Base-by-base conservation (phyloP, 2,113 vertebrate genomes). In the Ophthalmolycus amberensis region DNA sequence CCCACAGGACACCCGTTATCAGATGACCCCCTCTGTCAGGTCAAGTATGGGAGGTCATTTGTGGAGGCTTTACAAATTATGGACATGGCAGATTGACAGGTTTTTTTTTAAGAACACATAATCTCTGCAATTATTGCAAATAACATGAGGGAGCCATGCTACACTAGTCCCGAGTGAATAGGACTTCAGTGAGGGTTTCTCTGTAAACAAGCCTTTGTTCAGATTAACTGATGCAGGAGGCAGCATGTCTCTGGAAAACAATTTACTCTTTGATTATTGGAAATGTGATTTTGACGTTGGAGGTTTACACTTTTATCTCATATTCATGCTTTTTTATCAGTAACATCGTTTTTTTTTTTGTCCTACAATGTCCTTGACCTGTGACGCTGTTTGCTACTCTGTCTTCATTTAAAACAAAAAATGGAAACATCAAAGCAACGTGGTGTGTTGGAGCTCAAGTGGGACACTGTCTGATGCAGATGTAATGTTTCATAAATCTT, bases 401-500 rank as follows among this genome's bases (percentile, higher is more conserved):
- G n/a, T 18, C 2, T 34, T 9, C 34, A 40, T 58, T 40, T 37
- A 0, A 54, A 54, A 14, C 7, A 8, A 22, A 9, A 52, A 34
- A 2, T 9, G 10, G 8, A 52, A 14, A 58, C 54, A 27, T 6
- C n/a, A 68, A 72, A 16, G 11, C 16, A 34, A 14, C 0, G 1
- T 11, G n/a, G 54, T 5, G 60, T 4, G 18, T 25, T 59, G 14
- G 11, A 52, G 27, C 29, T 63, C 73, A 84, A 72, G 82, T 52
- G 59, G 69, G 34, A 77, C 67, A 32, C 75, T 16, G 71, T 74
- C 34, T 56, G 32, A 65, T 40, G 52, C 77, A 56, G 66, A 52
- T 44, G 54, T 70, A 75, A 79, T 71, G 70, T 82, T 79, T 71
- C 63, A 84, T 85, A 72, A 86, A 89, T 91, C 60, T 63, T 80